Base-by-base conservation (phyloP, 1,140 invertebrate genomes). In the Tachypleus tridentatus region DNA sequence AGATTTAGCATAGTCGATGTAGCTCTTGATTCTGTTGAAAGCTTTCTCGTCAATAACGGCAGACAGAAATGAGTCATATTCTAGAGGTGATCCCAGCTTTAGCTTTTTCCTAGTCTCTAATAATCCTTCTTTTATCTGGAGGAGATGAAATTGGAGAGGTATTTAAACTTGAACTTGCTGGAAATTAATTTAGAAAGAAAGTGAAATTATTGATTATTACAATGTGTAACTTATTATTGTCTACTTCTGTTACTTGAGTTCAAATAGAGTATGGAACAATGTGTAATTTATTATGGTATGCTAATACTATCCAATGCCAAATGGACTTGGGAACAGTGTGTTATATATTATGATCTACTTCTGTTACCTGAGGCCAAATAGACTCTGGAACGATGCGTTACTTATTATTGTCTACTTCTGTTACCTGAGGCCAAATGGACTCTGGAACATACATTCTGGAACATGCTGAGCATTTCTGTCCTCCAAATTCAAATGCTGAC, bases 391-490 rank as follows among this genome's bases (percentile, higher is more conserved):
- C 86, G 78, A 29, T 29, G 29, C 2, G 29, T 29, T 1, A 29
- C 29, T 29, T 29, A 29, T 29, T 29, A 29, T 29, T 29, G 29
- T 29, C 29, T 29, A n/a, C n/a, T n/a, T n/a, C n/a, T n/a, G n/a
- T n/a, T 64, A 73, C 75, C 72, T 89, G 77, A 56, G 84, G 81
- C 91, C 93, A 97, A 29, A 97, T 74, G 4, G 91, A 95, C 74
- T 88, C 83, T 3, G 97, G 95, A 57, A 97, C 86, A 78, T 98
- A 99, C 78, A 96, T 85, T 74, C 97, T 83, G 51, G 94, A 97
- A 74, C 94, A 97, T 9, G 97, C 97, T 4, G 95, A 98, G 78
- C 97, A 99, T 77, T 99, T 99, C 77, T 99, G 97, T 4, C 97
- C 97, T 74, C 87, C 90, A 75, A 79, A 85, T 80, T 99, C 97